phyloP scores from a whole-genome alignment of 2,888 invertebrate species.

The Tipula vernalis region DNA sequence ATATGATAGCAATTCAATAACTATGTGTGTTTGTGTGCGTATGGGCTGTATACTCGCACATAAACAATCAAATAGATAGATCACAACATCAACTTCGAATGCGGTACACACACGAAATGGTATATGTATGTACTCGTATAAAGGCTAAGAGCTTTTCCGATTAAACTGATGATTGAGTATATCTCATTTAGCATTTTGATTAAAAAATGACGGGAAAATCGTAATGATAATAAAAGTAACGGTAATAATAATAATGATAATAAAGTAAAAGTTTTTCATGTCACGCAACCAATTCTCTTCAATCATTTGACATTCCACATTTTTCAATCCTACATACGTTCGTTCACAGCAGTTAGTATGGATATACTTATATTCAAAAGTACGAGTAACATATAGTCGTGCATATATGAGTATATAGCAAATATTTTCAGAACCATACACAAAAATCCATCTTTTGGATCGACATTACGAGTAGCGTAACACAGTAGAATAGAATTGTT shows the following conservation, averaged over 20 bases:
- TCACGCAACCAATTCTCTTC: conserved; percentile 4
- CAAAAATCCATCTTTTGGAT: background rate
- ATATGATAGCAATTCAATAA: background rate
- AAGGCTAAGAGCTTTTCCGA: background rate
- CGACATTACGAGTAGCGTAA: background rate
- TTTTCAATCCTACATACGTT: background rate
- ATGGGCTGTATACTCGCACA: background rate
- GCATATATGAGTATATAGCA: background rate
- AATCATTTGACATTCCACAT: background rate
- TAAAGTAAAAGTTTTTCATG: background rate
- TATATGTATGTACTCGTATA: background rate
- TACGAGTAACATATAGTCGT: background rate
- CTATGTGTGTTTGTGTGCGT: too few relatives aligned
- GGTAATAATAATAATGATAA: background rate
- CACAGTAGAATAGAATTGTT: background rate
- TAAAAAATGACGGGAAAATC: background rate
- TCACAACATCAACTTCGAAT: background rate
- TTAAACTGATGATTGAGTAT: background rate
- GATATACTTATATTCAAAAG: background rate
- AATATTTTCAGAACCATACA: background rate
- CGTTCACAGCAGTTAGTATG: background rate
- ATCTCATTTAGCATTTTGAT: conserved; percentile 4
- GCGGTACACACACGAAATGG: background rate
- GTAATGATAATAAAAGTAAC: background rate
- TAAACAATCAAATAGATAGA: background rate